A percentile compares a stretch with the other conserved stretches of the same genome.
phyloP scores from a whole-genome alignment of 2,113 vertebrate species.

The Tenrec ecaudatus region DNA sequence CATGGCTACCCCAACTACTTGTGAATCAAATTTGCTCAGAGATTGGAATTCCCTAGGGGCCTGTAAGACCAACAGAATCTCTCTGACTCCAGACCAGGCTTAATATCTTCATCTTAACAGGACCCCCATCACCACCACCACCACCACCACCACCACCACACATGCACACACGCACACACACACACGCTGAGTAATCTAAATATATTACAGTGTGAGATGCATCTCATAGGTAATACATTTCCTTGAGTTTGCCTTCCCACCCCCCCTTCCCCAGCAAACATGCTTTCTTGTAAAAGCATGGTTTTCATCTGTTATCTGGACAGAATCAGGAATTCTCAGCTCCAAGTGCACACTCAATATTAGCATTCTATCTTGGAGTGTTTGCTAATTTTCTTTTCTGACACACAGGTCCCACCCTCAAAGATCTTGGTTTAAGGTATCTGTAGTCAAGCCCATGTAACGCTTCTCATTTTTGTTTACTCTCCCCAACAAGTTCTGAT shows the following conservation, averaged over 20 bases:
- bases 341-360: background rate
- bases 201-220: background rate
- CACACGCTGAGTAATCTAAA: background rate
- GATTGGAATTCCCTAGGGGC: background rate
- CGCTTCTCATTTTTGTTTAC: background rate
- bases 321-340: background rate
- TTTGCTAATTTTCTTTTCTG: background rate
- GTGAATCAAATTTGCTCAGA: background rate
- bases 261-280: background rate
- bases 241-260: background rate
- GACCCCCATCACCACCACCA: no score
- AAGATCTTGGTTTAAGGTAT: background rate
- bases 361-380: background rate
- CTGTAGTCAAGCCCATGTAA: accelerated
- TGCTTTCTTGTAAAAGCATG: background rate
- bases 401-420: background rate
- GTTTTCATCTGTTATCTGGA: background rate
- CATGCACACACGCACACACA: no score
- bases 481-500: background rate
- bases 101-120: background rate
- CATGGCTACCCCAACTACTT: background rate
- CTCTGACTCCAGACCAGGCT: background rate
- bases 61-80: background rate
- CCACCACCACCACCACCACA: no score
- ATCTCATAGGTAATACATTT: background rate